Evolutionary conservation across 2,888 invertebrate species (phyloP).

Genomic region (Ectemnius continuus): DNA sequence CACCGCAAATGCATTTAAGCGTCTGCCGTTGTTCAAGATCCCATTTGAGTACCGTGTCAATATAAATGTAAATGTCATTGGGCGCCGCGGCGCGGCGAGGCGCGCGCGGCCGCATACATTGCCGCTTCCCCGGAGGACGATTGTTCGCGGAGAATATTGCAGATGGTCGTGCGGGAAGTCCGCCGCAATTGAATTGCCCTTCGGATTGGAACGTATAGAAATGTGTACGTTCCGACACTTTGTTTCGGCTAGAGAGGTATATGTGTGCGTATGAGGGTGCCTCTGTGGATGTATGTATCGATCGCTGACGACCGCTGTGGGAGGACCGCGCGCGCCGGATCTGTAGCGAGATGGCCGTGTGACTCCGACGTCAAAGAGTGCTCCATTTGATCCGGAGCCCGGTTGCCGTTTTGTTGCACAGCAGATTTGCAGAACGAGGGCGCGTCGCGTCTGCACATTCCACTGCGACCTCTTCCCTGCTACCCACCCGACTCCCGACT

Average conservation of each 20-base stretch:
- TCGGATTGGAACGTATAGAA: slow-evolving; percentile 69
- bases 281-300: slow-evolving; percentile 41
- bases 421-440: slow-evolving; percentile 31
- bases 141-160: slow-evolving; percentile 70
- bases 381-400: slow-evolving; percentile 50
- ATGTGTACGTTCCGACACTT: slow-evolving; percentile 61
- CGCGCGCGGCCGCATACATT: slow-evolving; percentile 63
- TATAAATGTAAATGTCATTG: slow-evolving; percentile 77
- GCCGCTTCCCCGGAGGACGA: slow-evolving; percentile 66
- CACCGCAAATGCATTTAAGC: slow-evolving; percentile 65
- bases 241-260: slow-evolving; percentile 50
- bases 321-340: slow-evolving; percentile 23
- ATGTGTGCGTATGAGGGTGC: no score
- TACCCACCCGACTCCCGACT: no score
- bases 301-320: slow-evolving; percentile 55
- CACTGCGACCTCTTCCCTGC: slow-evolving; percentile 24
- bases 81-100: slow-evolving; percentile 38
- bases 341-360: slow-evolving; percentile 32
- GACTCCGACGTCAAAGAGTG: slow-evolving; percentile 52
- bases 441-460: slow-evolving; percentile 40
- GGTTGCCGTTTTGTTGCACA: slow-evolving; percentile 41
- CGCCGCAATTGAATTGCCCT: slow-evolving; percentile 71
- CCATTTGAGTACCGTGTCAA: slow-evolving; percentile 70
- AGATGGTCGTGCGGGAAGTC: slow-evolving; percentile 68
- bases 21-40: slow-evolving; percentile 66